These are phyloP conservation scores for Xenops minutus DNA, from an alignment of 2,797 vertebrate genomes.

Conservation along the genomic window DNA sequence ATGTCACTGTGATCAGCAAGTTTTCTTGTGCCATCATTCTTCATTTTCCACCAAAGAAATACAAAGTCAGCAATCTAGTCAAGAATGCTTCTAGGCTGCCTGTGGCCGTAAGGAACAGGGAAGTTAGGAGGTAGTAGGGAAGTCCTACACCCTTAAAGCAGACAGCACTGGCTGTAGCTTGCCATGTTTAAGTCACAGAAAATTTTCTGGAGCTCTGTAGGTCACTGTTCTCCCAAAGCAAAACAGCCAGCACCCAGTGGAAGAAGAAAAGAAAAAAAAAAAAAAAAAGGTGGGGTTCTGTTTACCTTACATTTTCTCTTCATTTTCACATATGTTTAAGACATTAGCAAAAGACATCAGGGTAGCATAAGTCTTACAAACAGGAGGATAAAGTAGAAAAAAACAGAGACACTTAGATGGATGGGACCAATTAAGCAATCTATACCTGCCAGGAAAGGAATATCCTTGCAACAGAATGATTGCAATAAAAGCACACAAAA, in stretches of 20 bases:
- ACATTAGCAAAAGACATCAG: neutral
- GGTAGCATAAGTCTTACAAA: neutral
- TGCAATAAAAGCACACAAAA: constrained; percentile 11
- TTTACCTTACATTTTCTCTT: neutral
- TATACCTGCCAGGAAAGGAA: neutral
- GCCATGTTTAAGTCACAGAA: neutral
- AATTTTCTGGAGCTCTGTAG: neutral
- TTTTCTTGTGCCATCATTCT: neutral
- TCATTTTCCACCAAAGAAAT: neutral
- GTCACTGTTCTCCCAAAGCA: neutral
- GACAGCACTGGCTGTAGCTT: neutral
- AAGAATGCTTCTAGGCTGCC: neutral
- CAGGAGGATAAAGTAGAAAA: neutral
- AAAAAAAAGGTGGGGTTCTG: neutral
- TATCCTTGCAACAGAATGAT: neutral
- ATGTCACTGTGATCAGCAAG: neutral
- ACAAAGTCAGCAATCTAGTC: neutral
- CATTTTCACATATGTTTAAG: neutral
- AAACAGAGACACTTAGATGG: neutral
- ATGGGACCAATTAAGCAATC: neutral
- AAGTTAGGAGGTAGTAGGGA: neutral
- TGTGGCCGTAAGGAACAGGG: neutral
- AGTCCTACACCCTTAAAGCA: neutral
- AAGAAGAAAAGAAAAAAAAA: neutral
- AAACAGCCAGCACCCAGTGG: neutral